Percentiles rank a stretch among this genome's conserved stretches.
Conservation (phyloP, 2,113 vertebrate species). For the Ciconia stormi region DNA sequence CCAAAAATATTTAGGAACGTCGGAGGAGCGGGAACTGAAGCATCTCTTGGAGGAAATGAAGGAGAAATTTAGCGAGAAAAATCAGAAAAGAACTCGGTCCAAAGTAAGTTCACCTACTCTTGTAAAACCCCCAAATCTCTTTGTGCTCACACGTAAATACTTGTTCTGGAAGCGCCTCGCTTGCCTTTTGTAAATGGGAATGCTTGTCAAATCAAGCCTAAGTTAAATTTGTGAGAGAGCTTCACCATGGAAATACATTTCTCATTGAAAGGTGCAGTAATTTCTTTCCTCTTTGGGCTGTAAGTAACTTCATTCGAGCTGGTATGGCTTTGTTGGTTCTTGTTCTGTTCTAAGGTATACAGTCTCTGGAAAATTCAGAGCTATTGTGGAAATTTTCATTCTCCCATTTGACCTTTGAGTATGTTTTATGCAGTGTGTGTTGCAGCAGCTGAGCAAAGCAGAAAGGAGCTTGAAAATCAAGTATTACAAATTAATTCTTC, state of each 20-base stretch:
- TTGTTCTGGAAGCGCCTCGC: not conserved
- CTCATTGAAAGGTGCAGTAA: not conserved
- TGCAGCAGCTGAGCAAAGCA: conserved; percentile 50
- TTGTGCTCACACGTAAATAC: not conserved
- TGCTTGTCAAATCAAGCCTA: conserved; percentile 30
- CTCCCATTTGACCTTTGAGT: conserved; percentile 15
- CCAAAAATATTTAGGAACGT: conserved; percentile 87
- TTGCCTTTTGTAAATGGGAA: conserved; percentile 10
- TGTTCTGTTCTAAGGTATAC: not conserved
- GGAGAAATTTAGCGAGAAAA: conserved; percentile 89
- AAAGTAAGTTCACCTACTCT: conserved; percentile 84
- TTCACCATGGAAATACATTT: conserved; percentile 42
- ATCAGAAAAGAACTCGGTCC: conserved; percentile 81
- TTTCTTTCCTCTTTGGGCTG: conserved; percentile 1
- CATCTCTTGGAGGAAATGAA: conserved; percentile 92
- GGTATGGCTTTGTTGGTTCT: conserved; percentile 2
- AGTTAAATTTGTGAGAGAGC: not conserved
- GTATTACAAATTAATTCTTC: not conserved
- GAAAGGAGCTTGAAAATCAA: conserved; percentile 42
- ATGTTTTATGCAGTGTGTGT: not conserved
- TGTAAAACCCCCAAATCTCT: not conserved
- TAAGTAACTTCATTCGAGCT: not conserved
- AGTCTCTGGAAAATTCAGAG: not conserved
- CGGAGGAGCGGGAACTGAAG: conserved; percentile 86
- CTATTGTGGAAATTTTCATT: not conserved